These are phyloP conservation scores for Lasioglossum lativentre DNA, from an alignment of 2,888 invertebrate species.

Conservation along the genomic window DNA sequence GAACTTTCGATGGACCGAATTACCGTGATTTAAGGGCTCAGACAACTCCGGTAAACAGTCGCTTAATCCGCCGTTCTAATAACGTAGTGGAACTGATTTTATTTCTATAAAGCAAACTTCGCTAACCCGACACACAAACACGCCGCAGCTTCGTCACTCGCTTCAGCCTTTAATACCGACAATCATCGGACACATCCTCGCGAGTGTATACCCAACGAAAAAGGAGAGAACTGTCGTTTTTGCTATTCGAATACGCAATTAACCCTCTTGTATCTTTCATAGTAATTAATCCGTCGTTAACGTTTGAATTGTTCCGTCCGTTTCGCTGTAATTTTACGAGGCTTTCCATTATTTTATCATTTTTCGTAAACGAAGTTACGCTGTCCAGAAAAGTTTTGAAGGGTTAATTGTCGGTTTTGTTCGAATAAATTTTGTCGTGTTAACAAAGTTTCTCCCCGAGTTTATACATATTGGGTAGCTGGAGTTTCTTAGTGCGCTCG, in stretches of 20 bases:
- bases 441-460: not conserved
- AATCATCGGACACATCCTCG: not conserved
- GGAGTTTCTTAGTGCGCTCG: not conserved
- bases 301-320: too few relatives aligned
- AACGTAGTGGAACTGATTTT: not conserved
- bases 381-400: too few relatives aligned
- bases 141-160: constrained; percentile 3
- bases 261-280: not conserved
- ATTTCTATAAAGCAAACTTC: not conserved
- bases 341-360: not conserved
- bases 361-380: not conserved
- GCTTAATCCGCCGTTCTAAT: not conserved
- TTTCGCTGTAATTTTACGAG: not conserved
- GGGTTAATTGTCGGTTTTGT: not conserved
- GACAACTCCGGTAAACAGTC: constrained; percentile 16
- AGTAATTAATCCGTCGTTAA: not conserved
- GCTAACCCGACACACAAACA: not conserved
- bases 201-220: not conserved
- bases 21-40: constrained; percentile 9
- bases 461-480: not conserved
- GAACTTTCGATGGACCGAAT: constrained; percentile 6
- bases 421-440: not conserved
- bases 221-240: not conserved
- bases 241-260: not conserved
- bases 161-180: not conserved